Evolutionary conservation across 92 coral and sea anemone genomes (phyloP).

Genomic region (Porites divaricata): DNA sequence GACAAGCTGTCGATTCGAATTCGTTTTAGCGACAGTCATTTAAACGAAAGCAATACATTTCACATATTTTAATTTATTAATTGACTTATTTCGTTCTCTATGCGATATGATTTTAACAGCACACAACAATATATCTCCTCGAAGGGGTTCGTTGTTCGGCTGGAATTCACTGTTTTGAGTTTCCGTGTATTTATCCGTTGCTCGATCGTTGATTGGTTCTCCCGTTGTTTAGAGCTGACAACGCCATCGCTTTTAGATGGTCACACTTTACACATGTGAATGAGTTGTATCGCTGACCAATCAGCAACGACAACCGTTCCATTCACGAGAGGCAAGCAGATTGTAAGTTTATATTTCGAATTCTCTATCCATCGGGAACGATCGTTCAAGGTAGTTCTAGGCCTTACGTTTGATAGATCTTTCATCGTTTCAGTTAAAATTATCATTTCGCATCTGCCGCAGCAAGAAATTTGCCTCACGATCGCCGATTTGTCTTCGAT

Average conservation of each 20-base stretch:
- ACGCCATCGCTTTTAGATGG: conserved; percentile 22
- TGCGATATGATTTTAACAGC: neutral
- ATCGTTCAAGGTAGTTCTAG: neutral
- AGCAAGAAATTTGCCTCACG: neutral
- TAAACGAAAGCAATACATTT: neutral
- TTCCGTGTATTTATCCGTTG: conserved; percentile 26
- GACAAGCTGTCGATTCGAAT: conserved; percentile 5
- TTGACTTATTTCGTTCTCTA: neutral
- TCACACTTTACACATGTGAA: conserved; percentile 60
- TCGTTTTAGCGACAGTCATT: neutral
- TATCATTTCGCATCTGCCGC: neutral
- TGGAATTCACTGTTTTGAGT: conserved; percentile 1
- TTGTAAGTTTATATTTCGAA: conserved; percentile 41
- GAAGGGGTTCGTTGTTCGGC: neutral
- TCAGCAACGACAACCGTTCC: conserved; percentile 32
- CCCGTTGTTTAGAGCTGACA: conserved; percentile 18
- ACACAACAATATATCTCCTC: neutral
- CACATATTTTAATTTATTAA: neutral
- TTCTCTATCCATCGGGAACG: conserved; percentile 7
- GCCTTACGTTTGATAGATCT: neutral
- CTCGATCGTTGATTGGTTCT: conserved; percentile 52
- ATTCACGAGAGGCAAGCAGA: conserved; percentile 52
- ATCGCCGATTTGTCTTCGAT: conserved; percentile 19
- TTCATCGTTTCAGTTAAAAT: neutral
- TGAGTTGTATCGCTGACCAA: conserved; percentile 23